phyloP scores from a whole-genome alignment of 2,113 vertebrate species.

The Engystomops pustulosus region DNA sequence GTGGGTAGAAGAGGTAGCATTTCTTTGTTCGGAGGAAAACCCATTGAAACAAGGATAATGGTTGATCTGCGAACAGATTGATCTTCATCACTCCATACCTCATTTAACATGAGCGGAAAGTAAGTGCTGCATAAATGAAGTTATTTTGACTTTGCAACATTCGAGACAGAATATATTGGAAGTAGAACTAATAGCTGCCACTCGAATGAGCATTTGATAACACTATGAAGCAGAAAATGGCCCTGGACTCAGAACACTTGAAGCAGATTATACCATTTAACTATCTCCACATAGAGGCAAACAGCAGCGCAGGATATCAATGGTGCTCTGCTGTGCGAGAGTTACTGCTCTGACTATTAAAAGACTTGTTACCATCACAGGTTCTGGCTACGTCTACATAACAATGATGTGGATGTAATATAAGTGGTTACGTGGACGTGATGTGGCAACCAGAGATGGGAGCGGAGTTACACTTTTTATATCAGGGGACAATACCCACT shows the following conservation, averaged over 20 bases:
- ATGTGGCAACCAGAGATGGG: too few relatives aligned
- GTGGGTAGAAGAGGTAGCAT: not conserved
- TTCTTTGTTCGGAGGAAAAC: not conserved
- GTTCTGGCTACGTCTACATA: not conserved
- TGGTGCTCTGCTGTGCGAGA: not conserved
- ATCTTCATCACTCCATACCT: not conserved
- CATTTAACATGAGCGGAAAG: not conserved
- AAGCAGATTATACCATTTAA: slow-evolving; percentile 1
- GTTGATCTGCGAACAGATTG: too few relatives aligned
- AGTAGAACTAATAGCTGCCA: not conserved
- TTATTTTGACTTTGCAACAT: not conserved
- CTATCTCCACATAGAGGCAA: not conserved
- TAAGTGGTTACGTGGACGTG: too few relatives aligned
- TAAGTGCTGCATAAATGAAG: too few relatives aligned
- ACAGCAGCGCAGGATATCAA: too few relatives aligned
- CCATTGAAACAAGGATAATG: too few relatives aligned
- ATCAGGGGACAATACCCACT: too few relatives aligned
- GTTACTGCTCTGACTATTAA: not conserved
- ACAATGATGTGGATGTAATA: too few relatives aligned
- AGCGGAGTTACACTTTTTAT: too few relatives aligned
- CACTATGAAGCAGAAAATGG: not conserved
- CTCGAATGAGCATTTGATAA: not conserved
- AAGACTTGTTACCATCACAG: not conserved
- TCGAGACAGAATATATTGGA: not conserved
- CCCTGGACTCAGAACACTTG: not conserved